Base-by-base conservation (phyloP, 1,140 invertebrate genomes). In the Propsilocerus akamusi region DNA sequence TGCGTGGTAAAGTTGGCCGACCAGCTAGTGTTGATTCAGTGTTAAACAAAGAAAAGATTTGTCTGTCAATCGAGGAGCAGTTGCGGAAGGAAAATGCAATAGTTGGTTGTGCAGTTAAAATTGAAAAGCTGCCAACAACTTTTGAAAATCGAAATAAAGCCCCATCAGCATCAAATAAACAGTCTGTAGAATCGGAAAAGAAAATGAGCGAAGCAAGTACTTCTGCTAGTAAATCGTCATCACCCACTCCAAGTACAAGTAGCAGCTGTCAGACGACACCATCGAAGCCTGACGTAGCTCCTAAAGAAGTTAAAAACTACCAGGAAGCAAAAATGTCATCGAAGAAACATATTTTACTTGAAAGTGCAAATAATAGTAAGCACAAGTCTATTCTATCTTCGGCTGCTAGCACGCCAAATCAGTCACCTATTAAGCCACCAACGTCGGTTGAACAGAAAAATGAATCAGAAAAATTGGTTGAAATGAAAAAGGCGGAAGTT, bases 21-120 rank as follows among this genome's bases (percentile, higher is more conserved):
- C 17, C n/a, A 41, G 65, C 68, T 51, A 65, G 68, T 51, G 64
- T 70, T 26, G 57, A 53, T 49, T 50, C 53, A 23, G 34, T 50
- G 14, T 32, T 47, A 54, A 53, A 41, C 26, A 49, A 26, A 25
- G 53, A 49, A 50, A 55, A 41, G 17, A 41, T 20, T 5, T 5
- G 34, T 20, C 34, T 41, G 3, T 41, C 34, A 6, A 41, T 41
- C 8, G 34, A 41, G 17, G 34, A 41, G 11, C 34, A 41, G 22
- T 10, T 41, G 4, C n/a, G 34, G 8, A 41, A 41, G 22, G 34
- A 41, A 17, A 41, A 41, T 41, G 34, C 34, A 5, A 41, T 41
- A 8, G 11, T 41, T 4, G 34, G 34, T 1, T 41, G 34, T 41
- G 34, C 34, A 7, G 34, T 41, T 14, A 41, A 41, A 17, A 41